Evolutionary conservation across 2,888 invertebrate species (phyloP).

Genomic region (Sarcophaga caerulescens): DNA sequence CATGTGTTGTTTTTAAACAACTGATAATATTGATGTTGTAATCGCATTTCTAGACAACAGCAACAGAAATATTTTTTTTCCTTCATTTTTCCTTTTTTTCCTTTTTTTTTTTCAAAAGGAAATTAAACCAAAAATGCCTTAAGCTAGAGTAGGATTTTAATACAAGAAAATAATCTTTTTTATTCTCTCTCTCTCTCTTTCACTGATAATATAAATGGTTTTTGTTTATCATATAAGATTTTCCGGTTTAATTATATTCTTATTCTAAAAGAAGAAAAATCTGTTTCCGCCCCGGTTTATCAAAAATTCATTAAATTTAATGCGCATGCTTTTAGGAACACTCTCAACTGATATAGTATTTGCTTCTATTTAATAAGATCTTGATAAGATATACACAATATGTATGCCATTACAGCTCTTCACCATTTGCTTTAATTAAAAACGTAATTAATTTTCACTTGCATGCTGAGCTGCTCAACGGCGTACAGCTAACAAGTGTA

Average conservation of each 20-base stretch:
- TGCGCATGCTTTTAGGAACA: neutral
- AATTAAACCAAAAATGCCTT: no score
- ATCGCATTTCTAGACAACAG: neutral
- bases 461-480: neutral
- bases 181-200: no score
- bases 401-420: neutral
- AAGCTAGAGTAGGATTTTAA: no score
- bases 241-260: no score
- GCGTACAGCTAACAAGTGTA: no score
- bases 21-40: conserved; percentile 9
- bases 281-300: neutral
- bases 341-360: neutral
- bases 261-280: neutral
- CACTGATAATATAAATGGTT: no score
- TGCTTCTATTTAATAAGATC: conserved; percentile 50
- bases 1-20: conserved; percentile 54
- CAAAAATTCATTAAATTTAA: neutral
- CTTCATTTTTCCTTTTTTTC: no score
- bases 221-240: no score
- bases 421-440: conserved; percentile 63
- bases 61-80: no score
- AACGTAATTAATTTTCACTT: conserved; percentile 60
- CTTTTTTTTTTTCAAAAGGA: no score
- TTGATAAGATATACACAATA: neutral
- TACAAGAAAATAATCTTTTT: no score